Conservation (phyloP, 2,888 invertebrate genomes). For the Spodoptera littoralis region DNA sequence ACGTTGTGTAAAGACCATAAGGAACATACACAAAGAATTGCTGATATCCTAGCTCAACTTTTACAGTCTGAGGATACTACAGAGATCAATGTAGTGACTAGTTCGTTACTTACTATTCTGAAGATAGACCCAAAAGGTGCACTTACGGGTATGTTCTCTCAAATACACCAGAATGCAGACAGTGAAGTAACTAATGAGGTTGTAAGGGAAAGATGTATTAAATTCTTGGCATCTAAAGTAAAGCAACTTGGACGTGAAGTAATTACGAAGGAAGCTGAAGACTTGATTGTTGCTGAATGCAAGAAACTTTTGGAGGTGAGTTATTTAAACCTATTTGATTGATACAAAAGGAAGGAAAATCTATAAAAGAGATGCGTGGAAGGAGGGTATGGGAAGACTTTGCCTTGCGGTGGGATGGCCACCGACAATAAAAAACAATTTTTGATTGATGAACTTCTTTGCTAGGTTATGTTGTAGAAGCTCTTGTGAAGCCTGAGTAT, state of each 20-base stretch:
- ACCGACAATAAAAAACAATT: too few relatives aligned
- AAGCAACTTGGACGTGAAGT: constrained; percentile 93
- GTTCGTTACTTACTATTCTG: constrained; percentile 93
- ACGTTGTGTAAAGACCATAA: constrained; percentile 95
- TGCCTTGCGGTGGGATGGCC: too few relatives aligned
- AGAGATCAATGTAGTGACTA: constrained; percentile 95
- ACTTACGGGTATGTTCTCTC: constrained; percentile 87
- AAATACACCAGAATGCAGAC: constrained; percentile 86
- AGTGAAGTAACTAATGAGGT: constrained; percentile 90
- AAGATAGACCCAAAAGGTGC: constrained; percentile 92
- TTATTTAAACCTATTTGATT: constrained; percentile 7
- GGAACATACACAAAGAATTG: constrained; percentile 95
- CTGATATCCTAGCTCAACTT: constrained; percentile 97
- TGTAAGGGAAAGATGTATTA: constrained; percentile 95
- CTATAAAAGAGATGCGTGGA: too few relatives aligned
- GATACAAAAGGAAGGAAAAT: too few relatives aligned
- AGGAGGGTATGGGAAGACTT: too few relatives aligned
- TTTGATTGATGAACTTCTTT: too few relatives aligned
- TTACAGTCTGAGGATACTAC: constrained; percentile 95
- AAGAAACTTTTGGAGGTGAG: constrained; percentile 94
- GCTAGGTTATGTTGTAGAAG: too few relatives aligned
- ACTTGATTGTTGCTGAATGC: constrained; percentile 94
- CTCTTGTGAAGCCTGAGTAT: too few relatives aligned
- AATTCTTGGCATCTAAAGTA: constrained; percentile 95
- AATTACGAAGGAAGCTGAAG: constrained; percentile 95